Base-by-base conservation (phyloP, 2,113 vertebrate species). In the Anas platyrhynchos region DNA sequence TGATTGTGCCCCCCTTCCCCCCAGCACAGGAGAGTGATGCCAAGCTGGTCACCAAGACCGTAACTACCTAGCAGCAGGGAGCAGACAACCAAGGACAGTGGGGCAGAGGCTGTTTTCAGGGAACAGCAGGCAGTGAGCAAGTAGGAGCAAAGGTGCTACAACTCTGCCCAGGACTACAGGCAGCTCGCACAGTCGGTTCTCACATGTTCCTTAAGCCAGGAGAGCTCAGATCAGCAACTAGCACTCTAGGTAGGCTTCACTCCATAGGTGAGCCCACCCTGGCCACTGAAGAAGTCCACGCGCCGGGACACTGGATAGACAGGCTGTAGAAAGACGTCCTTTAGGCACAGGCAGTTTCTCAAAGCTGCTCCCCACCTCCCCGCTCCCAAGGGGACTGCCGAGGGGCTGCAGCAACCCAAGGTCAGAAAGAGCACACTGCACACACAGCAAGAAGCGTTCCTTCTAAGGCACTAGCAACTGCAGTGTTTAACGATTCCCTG, bases 131-230 rank as follows among this genome's bases (percentile, higher is more conserved):
- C 90, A 79, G 56, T 63, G 71, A 86, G 78, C 72, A 7, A 74
- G 31, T 7, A 65, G 68, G 61, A 90, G 78, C 38, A 0, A 83
- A 59, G 71, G 72, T 79, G 78, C 78, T 87, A 59, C 71, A 36
- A 20, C 74, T 58, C 76, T 69, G 86, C 71, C 86, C 0, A 0
- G 46, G 34, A 18, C 72, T 83, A 11, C 50, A 62, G 89, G 86
- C 83, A 83, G 63, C 79, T 59, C 20, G 48, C 58, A 29, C 89
- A 55, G 83, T 59, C 61, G 12, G 15, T 89, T 93, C 93, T 94
- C 89, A 95, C 93, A 91, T 92, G 86, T 92, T 95, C 74, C 78
- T 87, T 65, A 82, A 82, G 91, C 78, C 95, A 91, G 89, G 80
- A 89, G 84, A 79, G 91, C 90, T 86, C 73, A 81, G 81, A 75